Evolutionary conservation across 1,140 invertebrate genomes (phyloP).

Genomic region (Sitophilus oryzae): DNA sequence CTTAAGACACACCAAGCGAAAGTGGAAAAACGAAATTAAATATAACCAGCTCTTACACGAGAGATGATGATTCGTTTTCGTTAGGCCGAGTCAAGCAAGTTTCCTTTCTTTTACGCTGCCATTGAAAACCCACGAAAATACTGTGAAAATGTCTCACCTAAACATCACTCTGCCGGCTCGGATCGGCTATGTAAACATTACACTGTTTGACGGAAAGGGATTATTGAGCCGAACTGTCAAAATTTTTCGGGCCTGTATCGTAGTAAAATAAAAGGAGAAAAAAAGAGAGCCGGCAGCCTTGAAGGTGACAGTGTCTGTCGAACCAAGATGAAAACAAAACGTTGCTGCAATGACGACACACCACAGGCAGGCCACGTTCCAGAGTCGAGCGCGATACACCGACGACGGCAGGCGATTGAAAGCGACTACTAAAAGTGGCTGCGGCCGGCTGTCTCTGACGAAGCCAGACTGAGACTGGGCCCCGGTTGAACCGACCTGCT

Average conservation of each 20-base stretch:
- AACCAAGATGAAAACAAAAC: constrained; percentile 23
- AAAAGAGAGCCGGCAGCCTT: constrained; percentile 9
- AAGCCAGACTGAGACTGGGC: constrained; percentile 15
- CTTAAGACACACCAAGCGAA: constrained; percentile 23
- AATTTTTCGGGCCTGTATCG: background rate
- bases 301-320: constrained; percentile 16
- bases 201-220: constrained; percentile 5
- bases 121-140: constrained; percentile 13
- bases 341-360: constrained; percentile 15
- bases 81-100: background rate
- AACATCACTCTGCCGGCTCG: constrained; percentile 16
- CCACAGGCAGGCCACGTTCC: constrained; percentile 10
- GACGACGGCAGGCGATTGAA: constrained; percentile 16
- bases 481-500: constrained; percentile 19
- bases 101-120: too few species aligned
- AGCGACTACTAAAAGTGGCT: constrained; percentile 13
- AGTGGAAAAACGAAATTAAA: constrained; percentile 23
- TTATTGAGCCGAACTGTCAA: background rate
- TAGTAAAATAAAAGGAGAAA: background rate
- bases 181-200: constrained; percentile 16
- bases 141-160: constrained; percentile 12
- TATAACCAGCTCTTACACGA: constrained; percentile 18
- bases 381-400: constrained; percentile 1
- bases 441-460: background rate
- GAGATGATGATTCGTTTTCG: constrained; percentile 4